Evolutionary conservation across 2,797 vertebrate species (phyloP).

Genomic region (Chelon labrosus): DNA sequence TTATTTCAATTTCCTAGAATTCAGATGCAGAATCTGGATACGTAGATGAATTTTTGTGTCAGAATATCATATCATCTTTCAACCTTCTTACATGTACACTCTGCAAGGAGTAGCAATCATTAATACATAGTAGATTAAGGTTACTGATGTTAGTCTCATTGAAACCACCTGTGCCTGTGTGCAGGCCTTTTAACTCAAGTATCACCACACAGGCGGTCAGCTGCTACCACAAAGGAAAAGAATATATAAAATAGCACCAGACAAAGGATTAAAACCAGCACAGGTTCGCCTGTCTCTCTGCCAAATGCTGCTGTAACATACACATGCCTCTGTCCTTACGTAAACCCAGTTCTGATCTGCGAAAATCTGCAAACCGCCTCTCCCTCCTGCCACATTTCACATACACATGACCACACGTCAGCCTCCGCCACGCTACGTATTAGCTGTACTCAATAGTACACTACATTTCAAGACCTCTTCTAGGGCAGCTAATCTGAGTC

Average conservation of each 20-base stretch:
- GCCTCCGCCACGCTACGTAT: slow-evolving; percentile 50
- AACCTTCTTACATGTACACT: not conserved
- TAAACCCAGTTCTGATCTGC: slow-evolving; percentile 29
- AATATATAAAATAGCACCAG: slow-evolving; percentile 42
- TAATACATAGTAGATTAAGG: not conserved
- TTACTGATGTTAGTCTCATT: not conserved
- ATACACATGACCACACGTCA: slow-evolving; percentile 61
- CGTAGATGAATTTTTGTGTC: no score
- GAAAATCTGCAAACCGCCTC: slow-evolving; percentile 2
- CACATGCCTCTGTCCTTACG: slow-evolving; percentile 32
- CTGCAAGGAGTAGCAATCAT: not conserved
- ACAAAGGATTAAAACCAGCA: slow-evolving; percentile 26
- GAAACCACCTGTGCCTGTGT: slow-evolving; percentile 7
- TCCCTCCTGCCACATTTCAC: slow-evolving; percentile 54
- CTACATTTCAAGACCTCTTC: slow-evolving; percentile 62
- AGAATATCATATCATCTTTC: not conserved
- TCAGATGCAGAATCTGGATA: no score
- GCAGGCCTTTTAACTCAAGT: not conserved
- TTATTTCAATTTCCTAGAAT: not conserved
- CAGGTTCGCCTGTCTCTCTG: slow-evolving; percentile 40
- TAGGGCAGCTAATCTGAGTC: slow-evolving; percentile 52
- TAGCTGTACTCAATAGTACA: slow-evolving; percentile 40
- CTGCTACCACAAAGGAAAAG: slow-evolving; percentile 2
- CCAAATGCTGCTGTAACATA: slow-evolving; percentile 45
- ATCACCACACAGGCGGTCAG: not conserved